These are phyloP conservation scores for Ceratina calcarata DNA, from an alignment of 1,140 invertebrate species.

Conservation along the genomic window DNA sequence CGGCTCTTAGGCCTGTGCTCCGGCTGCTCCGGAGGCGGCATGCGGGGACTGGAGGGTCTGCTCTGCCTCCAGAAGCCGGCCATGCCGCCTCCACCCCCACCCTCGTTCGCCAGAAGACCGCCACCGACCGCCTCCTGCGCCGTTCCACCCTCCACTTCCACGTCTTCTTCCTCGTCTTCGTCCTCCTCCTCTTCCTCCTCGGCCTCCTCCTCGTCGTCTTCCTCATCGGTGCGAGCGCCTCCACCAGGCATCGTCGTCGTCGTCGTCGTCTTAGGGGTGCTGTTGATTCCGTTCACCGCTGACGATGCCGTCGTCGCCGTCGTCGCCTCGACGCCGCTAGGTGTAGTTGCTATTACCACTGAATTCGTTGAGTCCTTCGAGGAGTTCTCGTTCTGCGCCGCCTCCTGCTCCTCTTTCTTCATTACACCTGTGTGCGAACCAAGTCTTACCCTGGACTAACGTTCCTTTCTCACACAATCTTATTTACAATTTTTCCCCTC, in stretches of 20 bases:
- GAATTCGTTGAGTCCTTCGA: conserved; percentile 25
- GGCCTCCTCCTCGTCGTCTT: conserved; percentile 65
- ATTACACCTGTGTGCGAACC: conserved; percentile 34
- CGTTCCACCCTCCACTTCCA: conserved; percentile 65
- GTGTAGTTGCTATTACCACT: conserved; percentile 55
- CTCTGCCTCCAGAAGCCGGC: conserved; percentile 82
- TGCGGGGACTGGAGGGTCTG: conserved; percentile 81
- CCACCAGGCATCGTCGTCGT: conserved; percentile 45
- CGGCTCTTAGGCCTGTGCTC: conserved; percentile 79
- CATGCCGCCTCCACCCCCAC: conserved; percentile 79
- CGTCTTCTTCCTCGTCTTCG: conserved; percentile 58
- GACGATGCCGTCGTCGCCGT: conserved; percentile 33
- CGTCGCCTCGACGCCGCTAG: conserved; percentile 61
- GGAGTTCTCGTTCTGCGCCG: conserved; percentile 74
- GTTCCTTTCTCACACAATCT: too few species aligned
- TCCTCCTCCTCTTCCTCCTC: conserved; percentile 54
- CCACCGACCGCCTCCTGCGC: conserved; percentile 76
- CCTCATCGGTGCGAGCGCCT: conserved; percentile 64
- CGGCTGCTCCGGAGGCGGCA: conserved; percentile 81
- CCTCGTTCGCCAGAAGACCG: conserved; percentile 80
- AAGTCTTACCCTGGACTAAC: too few species aligned
- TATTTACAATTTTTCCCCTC: too few species aligned
- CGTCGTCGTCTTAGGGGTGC: conserved; percentile 47
- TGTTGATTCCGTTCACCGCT: conserved; percentile 28
- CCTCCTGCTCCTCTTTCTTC: conserved; percentile 76